Percentiles rank a stretch among this genome's conserved stretches.
Conservation (phyloP, 2,888 invertebrate species). For the Junonia oenone region DNA sequence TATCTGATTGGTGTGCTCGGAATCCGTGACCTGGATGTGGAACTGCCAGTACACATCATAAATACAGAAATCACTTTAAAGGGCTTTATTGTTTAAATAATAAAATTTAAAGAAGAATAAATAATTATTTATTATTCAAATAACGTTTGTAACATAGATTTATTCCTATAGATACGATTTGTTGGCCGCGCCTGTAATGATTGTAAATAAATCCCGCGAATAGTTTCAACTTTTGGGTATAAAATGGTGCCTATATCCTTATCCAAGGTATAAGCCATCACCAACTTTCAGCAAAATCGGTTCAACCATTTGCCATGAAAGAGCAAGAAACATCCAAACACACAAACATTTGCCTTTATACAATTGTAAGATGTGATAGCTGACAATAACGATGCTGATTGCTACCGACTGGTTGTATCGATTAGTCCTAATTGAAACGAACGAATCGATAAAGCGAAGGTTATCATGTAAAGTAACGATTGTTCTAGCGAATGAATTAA, state of each 20-base stretch:
- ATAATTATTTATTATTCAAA: too few species aligned
- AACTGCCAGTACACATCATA: slow-evolving; percentile 23
- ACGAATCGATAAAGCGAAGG: slow-evolving; percentile 32
- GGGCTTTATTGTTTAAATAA: not conserved
- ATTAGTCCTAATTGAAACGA: slow-evolving; percentile 30
- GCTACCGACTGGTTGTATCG: slow-evolving; percentile 19
- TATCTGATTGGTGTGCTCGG: slow-evolving; percentile 34
- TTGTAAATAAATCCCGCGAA: too few species aligned
- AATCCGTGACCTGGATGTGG: slow-evolving; percentile 47
- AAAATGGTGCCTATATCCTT: too few species aligned
- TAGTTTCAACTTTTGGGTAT: too few species aligned
- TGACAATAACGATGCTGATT: slow-evolving; percentile 7
- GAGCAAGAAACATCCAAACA: too few species aligned
- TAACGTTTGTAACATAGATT: not conserved
- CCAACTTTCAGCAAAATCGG: too few species aligned
- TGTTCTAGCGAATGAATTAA: slow-evolving; percentile 4
- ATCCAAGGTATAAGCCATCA: too few species aligned
- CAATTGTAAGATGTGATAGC: too few species aligned
- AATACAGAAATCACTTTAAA: not conserved
- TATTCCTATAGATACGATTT: too few species aligned
- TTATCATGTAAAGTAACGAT: slow-evolving; percentile 23
- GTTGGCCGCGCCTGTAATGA: too few species aligned
- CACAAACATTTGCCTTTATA: too few species aligned
- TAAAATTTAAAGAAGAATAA: not conserved
- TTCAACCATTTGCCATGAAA: too few species aligned